Percentiles rank a stretch among this genome's conserved stretches.
phyloP scores from a whole-genome alignment of 2,888 invertebrate genomes.

The Mythimna pallens region DNA sequence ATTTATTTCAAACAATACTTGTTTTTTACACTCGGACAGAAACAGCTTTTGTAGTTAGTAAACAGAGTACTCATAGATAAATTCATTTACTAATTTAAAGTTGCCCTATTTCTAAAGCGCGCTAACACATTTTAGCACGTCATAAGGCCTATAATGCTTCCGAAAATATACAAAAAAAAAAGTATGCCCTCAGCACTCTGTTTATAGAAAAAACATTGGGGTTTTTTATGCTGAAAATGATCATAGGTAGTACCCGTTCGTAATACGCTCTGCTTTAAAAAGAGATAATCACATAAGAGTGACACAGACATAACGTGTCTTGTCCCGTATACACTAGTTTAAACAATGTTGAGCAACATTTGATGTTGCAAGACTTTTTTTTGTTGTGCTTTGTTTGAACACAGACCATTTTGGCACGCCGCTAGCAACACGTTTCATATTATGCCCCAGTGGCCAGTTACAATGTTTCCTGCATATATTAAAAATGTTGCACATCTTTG shows the following conservation, averaged over 20 bases:
- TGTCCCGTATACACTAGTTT: background rate
- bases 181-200: constrained; percentile 4
- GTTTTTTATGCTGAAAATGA: background rate
- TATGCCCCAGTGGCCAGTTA: background rate
- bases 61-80: constrained; percentile 13
- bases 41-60: background rate
- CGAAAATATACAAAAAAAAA: constrained; percentile 34
- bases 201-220: no score
- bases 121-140: background rate
- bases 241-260: background rate
- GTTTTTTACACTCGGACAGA: background rate
- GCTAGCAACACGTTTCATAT: no score
- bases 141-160: constrained; percentile 19
- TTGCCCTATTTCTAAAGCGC: background rate
- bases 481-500: background rate
- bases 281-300: background rate
- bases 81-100: background rate
- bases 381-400: background rate
- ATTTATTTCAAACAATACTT: constrained; percentile 12
- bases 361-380: background rate
- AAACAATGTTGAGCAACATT: constrained; percentile 3
- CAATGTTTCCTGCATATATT: background rate
- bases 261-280: background rate
- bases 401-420: no score
- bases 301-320: background rate